phyloP scores from a whole-genome alignment of 2,797 vertebrate species.

The Lepilemur septentrionalis region DNA sequence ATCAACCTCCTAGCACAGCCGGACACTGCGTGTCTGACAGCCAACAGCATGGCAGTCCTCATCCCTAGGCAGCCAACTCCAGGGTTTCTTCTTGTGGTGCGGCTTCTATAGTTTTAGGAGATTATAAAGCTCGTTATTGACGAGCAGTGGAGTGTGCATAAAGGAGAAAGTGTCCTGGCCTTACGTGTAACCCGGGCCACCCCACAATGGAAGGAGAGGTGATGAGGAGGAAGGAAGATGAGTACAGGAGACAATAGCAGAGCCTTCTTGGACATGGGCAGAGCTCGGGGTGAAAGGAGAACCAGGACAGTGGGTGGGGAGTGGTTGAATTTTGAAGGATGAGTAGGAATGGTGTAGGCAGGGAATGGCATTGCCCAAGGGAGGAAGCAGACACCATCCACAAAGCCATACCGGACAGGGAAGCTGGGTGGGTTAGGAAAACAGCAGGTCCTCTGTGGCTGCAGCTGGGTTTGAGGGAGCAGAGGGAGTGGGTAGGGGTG shows the following conservation, averaged over 20 bases:
- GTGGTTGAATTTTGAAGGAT: background rate
- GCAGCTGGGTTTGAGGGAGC: background rate
- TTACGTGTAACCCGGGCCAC: background rate
- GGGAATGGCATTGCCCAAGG: background rate
- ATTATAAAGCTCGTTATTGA: background rate
- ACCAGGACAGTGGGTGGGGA: accelerated
- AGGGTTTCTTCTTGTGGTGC: background rate
- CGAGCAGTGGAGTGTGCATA: background rate
- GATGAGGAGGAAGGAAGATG: background rate
- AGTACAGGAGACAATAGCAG: background rate
- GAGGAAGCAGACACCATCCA: background rate
- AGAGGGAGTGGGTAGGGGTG: accelerated
- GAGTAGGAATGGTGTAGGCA: background rate
- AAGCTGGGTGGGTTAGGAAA: background rate
- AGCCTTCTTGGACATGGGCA: background rate
- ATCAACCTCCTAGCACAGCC: background rate
- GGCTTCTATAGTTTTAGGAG: background rate
- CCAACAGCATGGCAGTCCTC: accelerated
- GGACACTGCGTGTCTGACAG: background rate
- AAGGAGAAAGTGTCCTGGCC: background rate
- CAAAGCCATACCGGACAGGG: background rate
- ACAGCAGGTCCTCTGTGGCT: background rate
- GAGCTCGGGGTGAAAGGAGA: background rate
- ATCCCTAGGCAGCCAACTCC: background rate
- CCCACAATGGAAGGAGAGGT: background rate